These are phyloP conservation scores for Lepilemur ruficaudatus DNA, from an alignment of 2,797 vertebrate species.

Conservation along the genomic window DNA sequence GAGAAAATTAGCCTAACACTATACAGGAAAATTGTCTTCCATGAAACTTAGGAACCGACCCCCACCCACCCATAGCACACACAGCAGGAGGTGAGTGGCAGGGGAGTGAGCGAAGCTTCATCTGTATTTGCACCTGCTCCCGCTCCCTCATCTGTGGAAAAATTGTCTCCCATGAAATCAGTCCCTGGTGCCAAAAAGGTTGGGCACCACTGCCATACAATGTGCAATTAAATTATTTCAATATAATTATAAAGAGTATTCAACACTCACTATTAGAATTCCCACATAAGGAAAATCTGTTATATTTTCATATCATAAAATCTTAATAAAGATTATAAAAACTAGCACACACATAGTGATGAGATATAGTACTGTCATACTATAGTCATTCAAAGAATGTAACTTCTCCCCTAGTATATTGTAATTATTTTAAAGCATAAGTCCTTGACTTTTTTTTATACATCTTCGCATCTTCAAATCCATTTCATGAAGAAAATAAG, in stretches of 20 bases:
- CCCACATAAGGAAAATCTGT: background rate
- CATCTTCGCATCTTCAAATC: conserved; percentile 1
- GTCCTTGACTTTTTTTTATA: background rate
- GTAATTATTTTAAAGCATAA: conserved; percentile 23
- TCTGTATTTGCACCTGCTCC: too few relatives aligned
- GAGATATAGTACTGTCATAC: background rate
- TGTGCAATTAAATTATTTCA: background rate
- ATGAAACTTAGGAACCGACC: too few relatives aligned
- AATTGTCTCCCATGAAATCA: too few relatives aligned
- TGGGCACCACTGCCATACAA: background rate
- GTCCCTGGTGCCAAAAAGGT: too few relatives aligned
- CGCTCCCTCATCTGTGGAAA: too few relatives aligned
- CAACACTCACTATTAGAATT: conserved; percentile 7
- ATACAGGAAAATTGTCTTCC: background rate
- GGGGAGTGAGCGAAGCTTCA: too few relatives aligned
- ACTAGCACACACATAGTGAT: background rate
- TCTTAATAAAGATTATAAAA: conserved; percentile 29
- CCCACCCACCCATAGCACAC: too few relatives aligned
- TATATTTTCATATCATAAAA: background rate
- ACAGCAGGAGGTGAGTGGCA: too few relatives aligned
- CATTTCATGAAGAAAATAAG: conserved; percentile 18
- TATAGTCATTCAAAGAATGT: background rate
- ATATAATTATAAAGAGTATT: background rate
- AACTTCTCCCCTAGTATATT: background rate
- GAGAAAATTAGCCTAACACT: background rate